Base-by-base conservation (phyloP, 2,797 vertebrate genomes). In the Rhinogobio ventralis region DNA sequence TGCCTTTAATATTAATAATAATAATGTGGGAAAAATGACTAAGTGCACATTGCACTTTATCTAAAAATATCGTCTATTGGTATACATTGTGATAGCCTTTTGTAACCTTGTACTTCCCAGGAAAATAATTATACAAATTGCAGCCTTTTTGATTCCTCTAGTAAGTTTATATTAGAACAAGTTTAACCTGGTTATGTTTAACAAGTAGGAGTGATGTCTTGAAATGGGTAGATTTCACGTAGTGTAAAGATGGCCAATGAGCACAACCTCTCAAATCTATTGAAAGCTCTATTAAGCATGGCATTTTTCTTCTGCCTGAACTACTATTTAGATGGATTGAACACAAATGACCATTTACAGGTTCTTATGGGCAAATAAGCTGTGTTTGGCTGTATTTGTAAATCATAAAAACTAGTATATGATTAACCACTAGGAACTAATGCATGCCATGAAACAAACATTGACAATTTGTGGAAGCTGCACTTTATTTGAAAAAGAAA, bases 401-500 rank as follows among this genome's bases (percentile, higher is more conserved):
- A 51, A 64, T 49, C 28, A 74, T 30, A 73, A 49, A 82, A 2
- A 73, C 39, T 51, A 46, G 46, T 42, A 25, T 23, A 51, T 49
- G 55, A 55, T 67, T 76, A 74, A 75, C 28, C 30, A 67, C 14
- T 33, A 42, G 7, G 19, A 62, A 46, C 25, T 8, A 69, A 72
- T 11, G 17, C 8, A 55, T 33, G 33, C 75, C 14, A 36, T 46
- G 4, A 80, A 75, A 25, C 23, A 77, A 85, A 19, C 79, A 39
- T 49, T 80, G 64, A 0, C 0, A 72, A n/a, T 91, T 93, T 97
- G 98, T 99, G 98, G 97, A 99, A 99, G 98, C 98, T 98, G 98
- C 97, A 96, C 97, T 99, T 99, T 99, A 99, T 99, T 99, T 98
- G 96, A 97, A 99, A 95, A 94, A 93, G 94, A 95, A 93, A 90